Percentiles rank a stretch among this genome's conserved stretches.
phyloP scores from a whole-genome alignment of 2,797 vertebrate species.

The Phrynocephalus vlangalii region DNA sequence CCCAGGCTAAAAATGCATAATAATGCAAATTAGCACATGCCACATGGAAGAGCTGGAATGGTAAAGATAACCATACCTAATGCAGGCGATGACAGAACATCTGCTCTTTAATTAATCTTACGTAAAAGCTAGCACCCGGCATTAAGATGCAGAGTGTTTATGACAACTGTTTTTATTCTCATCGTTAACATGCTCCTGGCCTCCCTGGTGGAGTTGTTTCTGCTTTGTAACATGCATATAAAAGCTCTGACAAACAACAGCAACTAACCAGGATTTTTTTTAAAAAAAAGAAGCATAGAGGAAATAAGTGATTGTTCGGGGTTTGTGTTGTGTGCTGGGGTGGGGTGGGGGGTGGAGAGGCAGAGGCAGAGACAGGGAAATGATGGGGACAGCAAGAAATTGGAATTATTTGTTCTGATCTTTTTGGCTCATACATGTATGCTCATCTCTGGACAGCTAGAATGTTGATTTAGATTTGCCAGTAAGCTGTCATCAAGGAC shows the following conservation, averaged over 20 bases:
- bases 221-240: conserved; percentile 74
- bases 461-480: neutral
- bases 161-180: conserved; percentile 73
- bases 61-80: conserved; percentile 82
- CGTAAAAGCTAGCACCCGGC: conserved; percentile 71
- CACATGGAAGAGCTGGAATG: conserved; percentile 76
- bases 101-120: conserved; percentile 86
- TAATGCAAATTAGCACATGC: conserved; percentile 79
- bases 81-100: conserved; percentile 76
- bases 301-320: conserved; percentile 40
- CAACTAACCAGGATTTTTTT: conserved; percentile 56
- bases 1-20: conserved; percentile 80
- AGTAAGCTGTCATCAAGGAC: neutral
- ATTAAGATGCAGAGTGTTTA: conserved; percentile 77
- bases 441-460: neutral
- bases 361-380: neutral
- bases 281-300: conserved; percentile 61
- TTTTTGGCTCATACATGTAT: neutral
- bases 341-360: neutral
- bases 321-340: neutral
- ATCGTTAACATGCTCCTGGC: conserved; percentile 73
- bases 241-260: conserved; percentile 71
- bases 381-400: neutral
- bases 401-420: neutral
- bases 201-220: conserved; percentile 74